Evolutionary conservation across 2,113 vertebrate species (phyloP), one percentile per base, ranked within the genome.

Genomic region (Helogale parvula): DNA sequence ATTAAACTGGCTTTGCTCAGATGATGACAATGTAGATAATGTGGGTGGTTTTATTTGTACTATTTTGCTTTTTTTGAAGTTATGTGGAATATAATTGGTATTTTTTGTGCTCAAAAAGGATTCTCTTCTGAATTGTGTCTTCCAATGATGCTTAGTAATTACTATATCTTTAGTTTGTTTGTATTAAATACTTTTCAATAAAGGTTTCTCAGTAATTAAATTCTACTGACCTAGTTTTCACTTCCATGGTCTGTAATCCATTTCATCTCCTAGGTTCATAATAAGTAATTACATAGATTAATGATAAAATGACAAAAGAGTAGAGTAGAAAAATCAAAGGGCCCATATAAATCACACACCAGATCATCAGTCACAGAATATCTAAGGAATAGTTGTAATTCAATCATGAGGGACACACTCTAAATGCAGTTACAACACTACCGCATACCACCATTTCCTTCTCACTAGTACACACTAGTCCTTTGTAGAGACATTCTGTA

Each of bases 171-270:
- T 63, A 52, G 33, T 93, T 94, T 94, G 71, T 97, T 97, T 96
- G 81, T 94, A 93, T 95, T 94, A 95, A 97, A 96, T 92, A 88
- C 47, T 91, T 93, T 96, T 83, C 91, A 91, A 69, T 94, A 86
- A 96, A 87, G 63, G 0, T 84, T 93, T 96, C 90, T 96, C 76
- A 72, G 71, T 90, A 94, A 97, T 96, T 97, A 94, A 97, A 95
- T 96, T 86, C 60, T 17, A 88, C 88, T 93, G 88, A 96, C 81
- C 94, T 95, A 94, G 41, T 93, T 96, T 94, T 94, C 76, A 95
- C 79, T 91, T 94, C 77, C 41, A 38, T 95, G 50, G 69, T 86
- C 86, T 66, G 21, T 52, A 91, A 90, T 88, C 77, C 45, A 91
- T 95, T 89, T 98, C 54, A 89, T 90, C 84, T 95, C 33, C 29